A percentile compares a stretch with the other conserved stretches of the same genome.
phyloP scores from a whole-genome alignment of 2,113 vertebrate genomes.

The Cnemophilus loriae region DNA sequence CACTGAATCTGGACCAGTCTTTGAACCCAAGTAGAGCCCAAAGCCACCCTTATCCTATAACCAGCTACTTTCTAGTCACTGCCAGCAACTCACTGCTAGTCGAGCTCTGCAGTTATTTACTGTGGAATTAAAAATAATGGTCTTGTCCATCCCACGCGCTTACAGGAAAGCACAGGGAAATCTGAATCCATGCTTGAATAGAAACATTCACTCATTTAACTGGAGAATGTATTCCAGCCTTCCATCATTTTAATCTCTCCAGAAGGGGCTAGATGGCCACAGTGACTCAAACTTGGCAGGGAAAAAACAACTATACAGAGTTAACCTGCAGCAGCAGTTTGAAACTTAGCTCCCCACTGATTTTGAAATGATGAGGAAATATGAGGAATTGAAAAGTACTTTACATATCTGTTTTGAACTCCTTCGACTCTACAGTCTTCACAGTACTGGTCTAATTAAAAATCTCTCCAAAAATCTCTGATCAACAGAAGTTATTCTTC shows the following conservation, averaged over 20 bases:
- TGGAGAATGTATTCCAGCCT: not conserved
- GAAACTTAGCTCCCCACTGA: not conserved
- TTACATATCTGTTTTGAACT: conserved; percentile 20
- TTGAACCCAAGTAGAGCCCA: not conserved
- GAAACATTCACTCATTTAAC: not conserved
- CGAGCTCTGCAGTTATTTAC: rapidly evolving
- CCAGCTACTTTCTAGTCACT: not conserved
- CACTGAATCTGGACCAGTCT: not conserved
- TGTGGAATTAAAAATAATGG: not conserved
- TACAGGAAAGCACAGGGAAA: not conserved
- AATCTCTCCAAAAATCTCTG: conserved; percentile 29
- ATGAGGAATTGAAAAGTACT: conserved; percentile 20
- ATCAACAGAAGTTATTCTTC: conserved; percentile 46
- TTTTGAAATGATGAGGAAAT: conserved; percentile 24
- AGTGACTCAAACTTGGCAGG: conserved; percentile 18
- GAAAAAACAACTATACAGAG: not conserved
- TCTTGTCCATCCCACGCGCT: not conserved
- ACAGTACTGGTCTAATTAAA: conserved; percentile 35
- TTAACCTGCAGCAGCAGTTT: not conserved
- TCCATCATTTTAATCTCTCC: not conserved
- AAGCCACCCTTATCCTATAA: not conserved
- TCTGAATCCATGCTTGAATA: not conserved
- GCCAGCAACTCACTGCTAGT: not conserved
- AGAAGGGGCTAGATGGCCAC: not conserved
- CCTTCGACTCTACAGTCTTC: not conserved